Conservation (phyloP, 2,797 vertebrate genomes). For the Rhynchotus rufescens region DNA sequence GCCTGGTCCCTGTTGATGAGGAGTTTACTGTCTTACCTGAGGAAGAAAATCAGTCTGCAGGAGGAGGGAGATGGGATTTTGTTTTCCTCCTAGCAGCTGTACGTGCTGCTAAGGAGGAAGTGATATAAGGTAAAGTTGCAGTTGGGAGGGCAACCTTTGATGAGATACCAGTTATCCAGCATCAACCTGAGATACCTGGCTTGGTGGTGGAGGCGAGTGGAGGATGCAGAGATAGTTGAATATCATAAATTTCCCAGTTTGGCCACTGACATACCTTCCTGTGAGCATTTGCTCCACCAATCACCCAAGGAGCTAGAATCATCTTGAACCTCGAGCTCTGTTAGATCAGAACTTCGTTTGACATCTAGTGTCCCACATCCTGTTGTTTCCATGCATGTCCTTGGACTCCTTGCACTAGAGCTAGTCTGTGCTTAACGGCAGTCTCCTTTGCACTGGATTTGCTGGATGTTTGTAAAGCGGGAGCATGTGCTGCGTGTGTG, state of each 20-base stretch:
- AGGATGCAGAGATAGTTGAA: background rate
- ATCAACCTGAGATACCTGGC: background rate
- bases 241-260: background rate
- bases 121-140: background rate
- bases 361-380: background rate
- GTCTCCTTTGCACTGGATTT: background rate
- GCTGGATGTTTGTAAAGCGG: background rate
- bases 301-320: background rate
- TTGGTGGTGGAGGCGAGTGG: background rate
- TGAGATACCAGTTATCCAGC: background rate
- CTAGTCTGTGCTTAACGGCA: background rate
- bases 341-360: background rate
- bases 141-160: background rate
- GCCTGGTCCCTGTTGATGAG: background rate
- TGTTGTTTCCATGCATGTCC: background rate
- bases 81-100: background rate
- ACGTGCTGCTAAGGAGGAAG: background rate
- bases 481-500: background rate
- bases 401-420: background rate
- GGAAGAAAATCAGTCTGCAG: background rate
- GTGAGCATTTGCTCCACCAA: background rate
- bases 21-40: accelerated
- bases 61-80: background rate
- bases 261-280: background rate
- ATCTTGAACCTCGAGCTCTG: background rate